phyloP scores from a whole-genome alignment of 2,797 vertebrate genomes.

The Mastacembelus armatus region DNA sequence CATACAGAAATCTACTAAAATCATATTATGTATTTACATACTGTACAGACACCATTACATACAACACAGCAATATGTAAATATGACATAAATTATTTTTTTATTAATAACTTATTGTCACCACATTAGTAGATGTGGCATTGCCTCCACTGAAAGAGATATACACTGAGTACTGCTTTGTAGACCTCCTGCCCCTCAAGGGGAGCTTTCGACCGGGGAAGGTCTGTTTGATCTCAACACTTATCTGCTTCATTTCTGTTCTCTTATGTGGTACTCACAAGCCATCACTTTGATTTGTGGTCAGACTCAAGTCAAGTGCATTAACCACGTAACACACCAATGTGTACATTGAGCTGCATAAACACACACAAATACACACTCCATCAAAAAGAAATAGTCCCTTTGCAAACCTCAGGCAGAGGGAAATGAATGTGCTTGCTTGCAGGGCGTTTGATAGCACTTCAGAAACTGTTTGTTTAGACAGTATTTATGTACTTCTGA shows the following conservation, averaged over 20 bases:
- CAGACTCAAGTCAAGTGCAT: slow-evolving; percentile 71
- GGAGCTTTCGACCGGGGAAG: slow-evolving; percentile 46
- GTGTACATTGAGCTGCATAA: slow-evolving; percentile 51
- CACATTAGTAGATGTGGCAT: slow-evolving; percentile 54
- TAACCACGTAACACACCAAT: slow-evolving; percentile 70
- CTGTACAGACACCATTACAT: slow-evolving; percentile 15
- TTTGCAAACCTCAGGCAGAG: slow-evolving; percentile 61
- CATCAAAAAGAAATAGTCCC: slow-evolving; percentile 60
- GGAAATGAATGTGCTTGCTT: slow-evolving; percentile 54
- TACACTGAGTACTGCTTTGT: slow-evolving; percentile 26
- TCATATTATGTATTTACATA: slow-evolving; percentile 8
- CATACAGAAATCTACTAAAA: slow-evolving; percentile 16
- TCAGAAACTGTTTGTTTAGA: slow-evolving; percentile 52
- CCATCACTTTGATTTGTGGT: slow-evolving; percentile 82
- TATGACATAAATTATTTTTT: slow-evolving; percentile 24
- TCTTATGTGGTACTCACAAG: slow-evolving; percentile 76
- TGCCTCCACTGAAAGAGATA: slow-evolving; percentile 55
- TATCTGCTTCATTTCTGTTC: slow-evolving; percentile 73
- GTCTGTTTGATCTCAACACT: slow-evolving; percentile 73
- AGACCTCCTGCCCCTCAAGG: slow-evolving; percentile 40
- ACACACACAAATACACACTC: slow-evolving; percentile 51
- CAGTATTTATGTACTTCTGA: slow-evolving; percentile 22
- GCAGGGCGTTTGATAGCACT: slow-evolving; percentile 44
- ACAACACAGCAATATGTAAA: neutral
- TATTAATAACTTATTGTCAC: slow-evolving; percentile 44